Evolutionary conservation across 2,888 invertebrate genomes (phyloP).

Genomic region (Nomada hirtipes): DNA sequence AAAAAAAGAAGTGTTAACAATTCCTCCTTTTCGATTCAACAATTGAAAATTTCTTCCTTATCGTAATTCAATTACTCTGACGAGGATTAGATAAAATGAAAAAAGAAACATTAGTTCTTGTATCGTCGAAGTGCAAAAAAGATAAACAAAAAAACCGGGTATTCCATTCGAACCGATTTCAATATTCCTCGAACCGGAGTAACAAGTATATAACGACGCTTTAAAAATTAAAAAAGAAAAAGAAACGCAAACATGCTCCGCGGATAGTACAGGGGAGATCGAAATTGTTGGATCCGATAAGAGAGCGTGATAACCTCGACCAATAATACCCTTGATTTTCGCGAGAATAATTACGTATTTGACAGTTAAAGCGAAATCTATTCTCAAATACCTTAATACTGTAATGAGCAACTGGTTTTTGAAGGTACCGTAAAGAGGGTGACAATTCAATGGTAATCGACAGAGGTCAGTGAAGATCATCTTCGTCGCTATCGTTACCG

Average conservation of each 20-base stretch:
- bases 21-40: not conserved
- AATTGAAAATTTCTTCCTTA: not conserved
- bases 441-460: constrained; percentile 75
- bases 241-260: constrained; percentile 14
- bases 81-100: not conserved
- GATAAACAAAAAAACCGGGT: not conserved
- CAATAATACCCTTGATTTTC: constrained; percentile 79
- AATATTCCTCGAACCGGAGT: constrained; percentile 32
- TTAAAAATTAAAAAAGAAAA: too few relatives aligned
- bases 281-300: constrained; percentile 56
- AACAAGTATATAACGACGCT: constrained; percentile 8
- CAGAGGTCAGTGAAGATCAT: constrained; percentile 83
- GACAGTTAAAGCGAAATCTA: constrained; percentile 84
- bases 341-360: constrained; percentile 83
- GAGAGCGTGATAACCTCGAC: constrained; percentile 80
- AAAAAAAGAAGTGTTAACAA: constrained; percentile 21
- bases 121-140: not conserved
- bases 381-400: constrained; percentile 84
- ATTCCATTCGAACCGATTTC: constrained; percentile 19
- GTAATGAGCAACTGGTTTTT: constrained; percentile 83
- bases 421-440: constrained; percentile 82
- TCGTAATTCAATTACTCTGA: not conserved
- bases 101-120: not conserved
- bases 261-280: constrained; percentile 28
- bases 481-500: constrained; percentile 82